Evolutionary conservation across 2,797 vertebrate genomes (phyloP), one percentile per base, ranked within the genome.

Genomic region (Pelobates cultripes): DNA sequence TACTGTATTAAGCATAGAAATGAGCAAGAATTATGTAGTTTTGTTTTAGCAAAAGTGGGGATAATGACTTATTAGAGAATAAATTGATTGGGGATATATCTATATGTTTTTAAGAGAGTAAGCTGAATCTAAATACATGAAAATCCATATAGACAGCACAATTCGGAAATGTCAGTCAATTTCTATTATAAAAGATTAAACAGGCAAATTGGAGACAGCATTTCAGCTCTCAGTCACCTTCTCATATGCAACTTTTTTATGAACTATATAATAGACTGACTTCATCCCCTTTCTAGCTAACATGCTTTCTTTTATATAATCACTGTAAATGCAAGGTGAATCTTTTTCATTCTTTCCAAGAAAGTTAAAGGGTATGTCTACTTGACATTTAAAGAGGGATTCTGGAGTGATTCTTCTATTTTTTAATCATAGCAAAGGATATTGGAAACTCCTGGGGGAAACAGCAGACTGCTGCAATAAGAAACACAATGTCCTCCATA

Each of bases 381-480:
- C 80, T 82, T 82, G 80, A 82, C 75, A 82, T 82, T 82, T 82
- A 42, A 51, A 8, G 64, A 68, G 55, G 70, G 47, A 77, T 66
- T 78, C 47, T 82, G 61, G 72, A 82, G 80, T 73, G 75, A n/a
- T 82, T 82, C 63, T 82, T 77, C 75, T 73, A 67, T 51, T 57
- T 60, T 82, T 61, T 82, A 77, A 82, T 82, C 80, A 73, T 55
- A 73, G 55, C 45, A 70, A 57, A 81, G 64, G 72, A 82, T 71
- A 71, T 77, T 73, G 61, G 8, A 43, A 82, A 60, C 7, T 82
- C 80, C 70, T 45, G 42, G 42, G 80, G 80, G 75, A 77, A 43
- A 43, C 45, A 76, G 72, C 9, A 81, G 44, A 41, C 73, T 73
- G n/a, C 42, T 73, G 47, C n/a, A 43, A 80, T 80, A 40, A n/a